Base-by-base conservation (phyloP, 2,797 vertebrate genomes). In the Poecilia picta region DNA sequence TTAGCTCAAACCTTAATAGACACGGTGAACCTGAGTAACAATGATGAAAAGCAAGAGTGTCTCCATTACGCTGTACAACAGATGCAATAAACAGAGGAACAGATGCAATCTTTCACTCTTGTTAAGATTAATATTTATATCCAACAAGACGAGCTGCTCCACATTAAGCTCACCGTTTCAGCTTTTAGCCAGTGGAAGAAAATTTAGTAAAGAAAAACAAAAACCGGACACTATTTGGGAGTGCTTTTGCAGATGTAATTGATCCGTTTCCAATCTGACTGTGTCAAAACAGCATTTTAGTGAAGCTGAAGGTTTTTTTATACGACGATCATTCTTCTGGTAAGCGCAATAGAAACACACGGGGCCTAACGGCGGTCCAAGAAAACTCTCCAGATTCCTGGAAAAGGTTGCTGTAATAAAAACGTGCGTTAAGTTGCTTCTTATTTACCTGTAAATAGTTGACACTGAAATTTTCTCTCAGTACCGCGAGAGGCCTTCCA, bases 1-100 rank as follows among this genome's bases (percentile, higher is more conserved):
- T 72, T 45, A 46, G 43, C 28, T 28, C 46, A 6, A n/a, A 55
- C 57, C 36, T 74, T 78, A 59, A 55, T 51, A 81, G 28, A 46
- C 70, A 68, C 39, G 76, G 36, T 28, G 66, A 72, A 72, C 13
- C 43, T 46, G 68, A n/a, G n/a, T 45, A 28, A 28, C 68, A 72
- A 8, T 46, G 31, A 18, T 46, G 25, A 72, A 72, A 28, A 46
- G 43, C 6, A 45, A 36, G 10, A n/a, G 18, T 55, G 28, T 64
- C 33, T 8, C 62, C 62, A 64, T 64, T 36, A 36, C 7, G 5
- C 7, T 33, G 13, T 62, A 62, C 57, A 62, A 25, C 51, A 53
- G 23, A 53, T 10, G 13, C 13, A 33, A 18, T 18, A 20, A 49
- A 49, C 18, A 49, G 47, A 49, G 18, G 49, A 62, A 25, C 51